Evolutionary conservation across 2,113 vertebrate species (phyloP), one percentile per base, ranked within the genome.

Genomic region (Stigmatopora nigra): DNA sequence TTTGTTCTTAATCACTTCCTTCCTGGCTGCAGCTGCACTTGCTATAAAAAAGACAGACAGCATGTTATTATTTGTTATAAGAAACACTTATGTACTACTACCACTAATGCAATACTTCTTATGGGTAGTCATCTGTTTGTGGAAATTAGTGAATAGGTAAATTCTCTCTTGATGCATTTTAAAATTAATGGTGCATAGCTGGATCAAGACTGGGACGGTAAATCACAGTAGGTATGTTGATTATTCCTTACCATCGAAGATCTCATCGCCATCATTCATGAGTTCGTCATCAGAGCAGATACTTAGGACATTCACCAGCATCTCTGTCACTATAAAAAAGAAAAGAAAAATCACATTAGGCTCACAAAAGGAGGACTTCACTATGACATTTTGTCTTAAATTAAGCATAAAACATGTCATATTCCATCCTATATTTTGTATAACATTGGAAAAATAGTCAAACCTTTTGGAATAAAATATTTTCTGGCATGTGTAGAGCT

Each of bases 251-350:
- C 91, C 91, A 16, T 92, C 91, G 10, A 82, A 91, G 78, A 91
- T 90, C 78, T 92, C 91, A 0, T 92, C 91, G 16, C 84, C 91
- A 7, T 92, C 91, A 8, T 91, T 91, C 88, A 86, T 87, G 61
- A 92, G 91, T 67, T 92, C 91, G 45, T 92, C 91, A 10, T 92
- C 91, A 1, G 91, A 92, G 76, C 91, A 92, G 86, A 92, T 92
- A 35, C 91, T 92, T 64, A 92, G 76, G 25, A 92, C 91, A 1
- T 92, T 92, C 64, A 92, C 91, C 80, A 92, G 78, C 91, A 92
- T 92, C 77, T 92, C 91, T 8, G 91, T 92, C 77, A 92, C 91
- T 92, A 78, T 55, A 71, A 7, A 66, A 3, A 75, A 13, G 73
- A 2, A 80, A 0, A 57, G 13, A 31, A 31, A 31, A 31, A 31